These are phyloP conservation scores for Cladorhizidae sp. DNA, from an alignment of 37 sponge, comb jelly and placozoan genomes.

Conservation along the genomic window DNA sequence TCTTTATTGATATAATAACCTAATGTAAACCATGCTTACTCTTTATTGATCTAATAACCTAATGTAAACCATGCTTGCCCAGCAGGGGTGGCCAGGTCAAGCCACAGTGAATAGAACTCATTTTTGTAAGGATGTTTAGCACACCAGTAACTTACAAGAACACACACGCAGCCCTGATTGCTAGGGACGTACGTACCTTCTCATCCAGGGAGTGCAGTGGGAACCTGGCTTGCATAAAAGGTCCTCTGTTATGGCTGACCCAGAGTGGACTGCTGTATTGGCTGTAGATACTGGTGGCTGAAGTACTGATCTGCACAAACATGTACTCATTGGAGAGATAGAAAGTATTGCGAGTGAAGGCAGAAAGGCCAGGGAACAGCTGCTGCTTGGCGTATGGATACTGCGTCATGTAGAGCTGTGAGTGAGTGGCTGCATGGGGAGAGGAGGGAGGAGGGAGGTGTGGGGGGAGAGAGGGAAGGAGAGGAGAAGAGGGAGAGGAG, in stretches of 20 bases:
- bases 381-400: conserved; percentile 3
- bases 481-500: no score
- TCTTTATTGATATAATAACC: no score
- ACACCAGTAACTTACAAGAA: neutral
- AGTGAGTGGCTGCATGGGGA: conserved; percentile 7
- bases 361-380: conserved; percentile 8
- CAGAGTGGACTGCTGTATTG: conserved; percentile 55
- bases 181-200: conserved; percentile 8
- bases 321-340: conserved; percentile 48
- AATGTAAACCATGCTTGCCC: no score
- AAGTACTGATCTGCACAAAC: conserved; percentile 63
- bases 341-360: conserved; percentile 36
- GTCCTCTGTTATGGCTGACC: conserved; percentile 35
- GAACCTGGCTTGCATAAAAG: conserved; percentile 55
- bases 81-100: no score
- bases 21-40: no score
- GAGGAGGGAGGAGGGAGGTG: neutral
- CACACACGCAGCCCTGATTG: no score
- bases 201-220: neutral
- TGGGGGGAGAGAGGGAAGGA: neutral
- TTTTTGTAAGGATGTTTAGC: no score
- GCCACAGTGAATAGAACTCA: no score
- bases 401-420: neutral
- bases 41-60: no score
- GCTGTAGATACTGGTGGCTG: neutral